Conservation (phyloP, 2,888 invertebrate genomes). For the Mesodorylaimus sp. region DNA sequence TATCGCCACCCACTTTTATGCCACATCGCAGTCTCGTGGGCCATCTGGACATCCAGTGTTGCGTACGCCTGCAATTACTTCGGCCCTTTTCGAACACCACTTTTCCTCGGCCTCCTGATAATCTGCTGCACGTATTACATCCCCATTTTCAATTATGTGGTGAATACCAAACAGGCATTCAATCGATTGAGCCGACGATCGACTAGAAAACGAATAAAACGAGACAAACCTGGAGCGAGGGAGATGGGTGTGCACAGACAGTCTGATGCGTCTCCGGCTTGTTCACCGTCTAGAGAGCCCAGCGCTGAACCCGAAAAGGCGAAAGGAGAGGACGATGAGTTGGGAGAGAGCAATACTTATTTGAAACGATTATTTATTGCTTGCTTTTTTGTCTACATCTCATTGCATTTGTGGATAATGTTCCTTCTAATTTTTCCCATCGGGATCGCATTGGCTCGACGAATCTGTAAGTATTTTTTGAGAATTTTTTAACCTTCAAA, state of each 20-base stretch:
- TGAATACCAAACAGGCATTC: too few species aligned
- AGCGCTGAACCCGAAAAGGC: too few species aligned
- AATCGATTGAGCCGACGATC: too few species aligned
- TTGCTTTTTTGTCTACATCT: conserved; percentile 10
- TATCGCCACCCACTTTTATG: too few species aligned
- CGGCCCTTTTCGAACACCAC: not conserved
- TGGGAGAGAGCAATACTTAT: not conserved
- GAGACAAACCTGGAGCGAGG: too few species aligned
- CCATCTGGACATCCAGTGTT: conserved; percentile 1
- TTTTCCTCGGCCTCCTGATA: not conserved
- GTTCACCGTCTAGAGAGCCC: too few species aligned
- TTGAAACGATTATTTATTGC: conserved; percentile 6
- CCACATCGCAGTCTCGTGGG: not conserved
- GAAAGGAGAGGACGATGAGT: too few species aligned
- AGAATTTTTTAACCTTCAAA: too few species aligned
- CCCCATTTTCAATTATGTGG: too few species aligned
- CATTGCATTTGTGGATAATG: conserved; percentile 6
- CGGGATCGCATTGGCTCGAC: not conserved
- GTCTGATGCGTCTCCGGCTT: too few species aligned
- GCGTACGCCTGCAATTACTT: conserved; percentile 5
- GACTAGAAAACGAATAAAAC: too few species aligned
- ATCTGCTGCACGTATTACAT: conserved; percentile 1
- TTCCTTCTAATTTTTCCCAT: conserved; percentile 3
- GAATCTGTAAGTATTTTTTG: conserved; percentile 4
- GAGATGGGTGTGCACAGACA: too few species aligned